These are phyloP conservation scores for Eubasilissa regina DNA, from an alignment of 1,140 invertebrate species.

Conservation along the genomic window DNA sequence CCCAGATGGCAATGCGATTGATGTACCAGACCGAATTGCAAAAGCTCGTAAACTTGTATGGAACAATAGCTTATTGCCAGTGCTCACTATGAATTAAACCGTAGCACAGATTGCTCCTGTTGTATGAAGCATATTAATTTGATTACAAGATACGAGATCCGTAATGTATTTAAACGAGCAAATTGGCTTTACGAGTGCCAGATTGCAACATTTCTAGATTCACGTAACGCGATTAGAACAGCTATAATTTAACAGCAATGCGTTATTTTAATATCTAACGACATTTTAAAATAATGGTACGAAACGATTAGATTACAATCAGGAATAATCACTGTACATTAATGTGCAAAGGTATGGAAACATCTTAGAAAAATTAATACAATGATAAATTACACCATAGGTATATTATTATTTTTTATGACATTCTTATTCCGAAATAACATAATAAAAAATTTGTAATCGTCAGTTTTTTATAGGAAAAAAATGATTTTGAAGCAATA, in stretches of 20 bases:
- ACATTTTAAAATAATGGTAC: too few species aligned
- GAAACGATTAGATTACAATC: too few species aligned
- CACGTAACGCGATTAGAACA: neutral
- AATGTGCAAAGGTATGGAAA: too few species aligned
- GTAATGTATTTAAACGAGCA: conserved; percentile 22
- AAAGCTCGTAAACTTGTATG: conserved; percentile 16
- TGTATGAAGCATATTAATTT: conserved; percentile 30
- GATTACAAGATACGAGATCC: conserved; percentile 13
- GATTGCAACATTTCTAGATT: conserved; percentile 4
- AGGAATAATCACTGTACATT: too few species aligned
- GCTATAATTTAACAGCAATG: neutral
- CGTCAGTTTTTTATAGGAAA: too few species aligned
- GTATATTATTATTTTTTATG: too few species aligned
- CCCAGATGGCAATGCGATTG: neutral
- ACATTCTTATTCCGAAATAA: too few species aligned
- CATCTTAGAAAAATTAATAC: too few species aligned
- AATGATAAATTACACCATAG: too few species aligned
- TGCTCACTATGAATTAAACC: neutral
- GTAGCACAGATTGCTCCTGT: conserved; percentile 15
- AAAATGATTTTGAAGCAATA: too few species aligned
- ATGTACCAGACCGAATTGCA: neutral
- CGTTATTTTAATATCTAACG: too few species aligned
- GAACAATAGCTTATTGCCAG: neutral
- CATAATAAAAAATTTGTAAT: too few species aligned
- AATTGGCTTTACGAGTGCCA: conserved; percentile 32